Base-by-base conservation (phyloP, 1,140 invertebrate genomes). In the Bombus impatiens region DNA sequence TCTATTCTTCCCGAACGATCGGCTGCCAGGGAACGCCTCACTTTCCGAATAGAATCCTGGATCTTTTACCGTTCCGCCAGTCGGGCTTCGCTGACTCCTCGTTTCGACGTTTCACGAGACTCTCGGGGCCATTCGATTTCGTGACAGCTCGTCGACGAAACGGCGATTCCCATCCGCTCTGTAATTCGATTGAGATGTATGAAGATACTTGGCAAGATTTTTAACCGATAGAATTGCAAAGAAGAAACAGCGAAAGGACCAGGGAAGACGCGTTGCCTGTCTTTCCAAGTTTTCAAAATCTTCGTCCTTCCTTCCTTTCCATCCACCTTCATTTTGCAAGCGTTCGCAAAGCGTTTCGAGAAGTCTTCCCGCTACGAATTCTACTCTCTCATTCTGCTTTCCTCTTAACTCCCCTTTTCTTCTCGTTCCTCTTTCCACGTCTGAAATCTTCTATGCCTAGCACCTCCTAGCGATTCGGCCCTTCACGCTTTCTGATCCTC, bases 401-500 rank as follows among this genome's bases (percentile, higher is more conserved):
- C 70, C 28, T 42, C 83, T 62, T 37, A 70, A n/a, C 37, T 47
- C 53, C 42, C 28, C 53, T 57, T 85, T 78, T 70, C 71, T 53
- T 57, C 25, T 12, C 32, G 47, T 40, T 42, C 40, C 47, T 18
- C 53, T 67, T 62, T 42, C 32, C 47, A 8, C 70, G 28, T 40
- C 68, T 68, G 67, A 18, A 10, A 40, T 82, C 74, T 22, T 22
- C 28, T 13, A 37, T 62, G 18, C 10, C n/a, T 28, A 12, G 22
- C 40, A 67, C 44, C 57, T 65, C 10, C 40, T 76, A 44, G 42
- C 62, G 53, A 47, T 79, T 76, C 44, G 53, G 8, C 79, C 72
- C 74, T 79, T 59, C 62, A 15, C 82, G 32, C 37, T 72, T 62
- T 79, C 71, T 89, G 47, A 87, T 90, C 67, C 74, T 42, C 47